Evolutionary conservation across 2,113 vertebrate genomes (phyloP).

Genomic region (Microcebus tavaratra): DNA sequence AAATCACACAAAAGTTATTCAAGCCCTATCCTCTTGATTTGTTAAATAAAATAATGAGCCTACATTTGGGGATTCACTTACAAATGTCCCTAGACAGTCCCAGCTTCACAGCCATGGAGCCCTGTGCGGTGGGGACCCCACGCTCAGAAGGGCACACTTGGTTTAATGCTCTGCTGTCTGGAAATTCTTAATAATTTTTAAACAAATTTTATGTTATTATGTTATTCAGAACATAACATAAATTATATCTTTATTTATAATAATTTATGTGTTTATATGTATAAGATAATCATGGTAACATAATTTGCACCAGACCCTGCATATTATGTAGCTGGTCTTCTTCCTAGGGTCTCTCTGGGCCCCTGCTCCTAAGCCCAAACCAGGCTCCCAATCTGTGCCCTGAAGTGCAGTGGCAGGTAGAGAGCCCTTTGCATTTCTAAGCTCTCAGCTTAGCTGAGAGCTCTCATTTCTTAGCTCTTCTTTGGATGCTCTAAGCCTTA

Average conservation of each 20-base stretch:
- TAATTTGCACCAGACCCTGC: not conserved
- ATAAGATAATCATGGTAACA: not conserved
- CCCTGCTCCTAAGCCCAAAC: not conserved
- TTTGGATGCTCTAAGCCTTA: not conserved
- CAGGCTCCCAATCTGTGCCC: not conserved
- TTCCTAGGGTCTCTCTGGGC: not conserved
- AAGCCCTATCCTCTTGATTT: not conserved
- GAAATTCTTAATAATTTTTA: conserved; percentile 2
- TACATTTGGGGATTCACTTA: not conserved
- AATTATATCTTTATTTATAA: not conserved
- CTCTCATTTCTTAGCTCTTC: too few species aligned
- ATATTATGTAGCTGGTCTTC: not conserved
- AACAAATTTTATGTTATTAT: not conserved
- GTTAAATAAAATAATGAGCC: conserved; percentile 26
- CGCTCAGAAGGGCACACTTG: not conserved
- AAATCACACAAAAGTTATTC: conserved; percentile 12
- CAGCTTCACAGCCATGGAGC: not conserved
- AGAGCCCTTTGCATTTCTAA: not conserved
- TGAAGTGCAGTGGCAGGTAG: not conserved
- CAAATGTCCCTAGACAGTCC: conserved; percentile 10
- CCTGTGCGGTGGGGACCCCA: not conserved
- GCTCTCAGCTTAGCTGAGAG: not conserved
- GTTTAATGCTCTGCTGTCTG: not conserved
- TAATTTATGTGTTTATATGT: not conserved
- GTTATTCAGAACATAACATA: not conserved